Conservation (phyloP, 2,888 invertebrate genomes). For the Dicranocentrus wangi region DNA sequence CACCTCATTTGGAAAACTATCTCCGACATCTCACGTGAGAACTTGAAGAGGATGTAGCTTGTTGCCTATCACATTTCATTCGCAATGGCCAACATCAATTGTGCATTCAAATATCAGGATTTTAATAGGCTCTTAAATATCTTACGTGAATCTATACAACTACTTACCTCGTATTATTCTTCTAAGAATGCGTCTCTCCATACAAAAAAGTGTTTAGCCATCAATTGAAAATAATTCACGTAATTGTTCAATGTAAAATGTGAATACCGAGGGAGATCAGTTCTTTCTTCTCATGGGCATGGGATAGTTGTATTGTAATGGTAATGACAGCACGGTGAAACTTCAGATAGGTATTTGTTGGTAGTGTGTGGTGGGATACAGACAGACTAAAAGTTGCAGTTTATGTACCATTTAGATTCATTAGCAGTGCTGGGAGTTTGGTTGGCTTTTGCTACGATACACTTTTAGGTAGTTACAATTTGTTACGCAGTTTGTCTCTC, state of each 20-base stretch:
- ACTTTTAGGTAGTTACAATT: slow-evolving; percentile 53
- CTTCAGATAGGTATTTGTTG: too few species aligned
- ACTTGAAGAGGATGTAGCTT: slow-evolving; percentile 5
- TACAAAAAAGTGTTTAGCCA: not conserved
- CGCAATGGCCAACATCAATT: not conserved
- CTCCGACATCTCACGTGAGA: not conserved
- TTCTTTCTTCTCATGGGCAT: not conserved
- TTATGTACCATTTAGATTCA: slow-evolving; percentile 45
- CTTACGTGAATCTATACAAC: slow-evolving; percentile 1
- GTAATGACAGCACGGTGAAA: too few species aligned
- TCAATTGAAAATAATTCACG: not conserved
- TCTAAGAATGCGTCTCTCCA: not conserved
- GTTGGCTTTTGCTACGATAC: too few species aligned
- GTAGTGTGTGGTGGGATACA: too few species aligned
- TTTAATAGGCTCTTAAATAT: too few species aligned
- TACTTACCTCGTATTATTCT: not conserved
- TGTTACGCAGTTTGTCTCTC: slow-evolving; percentile 53
- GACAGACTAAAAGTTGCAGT: slow-evolving; percentile 41
- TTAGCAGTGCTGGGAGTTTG: too few species aligned
- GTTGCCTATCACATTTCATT: not conserved
- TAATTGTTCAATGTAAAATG: slow-evolving; percentile 1
- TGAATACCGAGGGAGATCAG: too few species aligned
- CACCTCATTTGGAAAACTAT: not conserved
- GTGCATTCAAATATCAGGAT: too few species aligned
- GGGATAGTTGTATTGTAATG: too few species aligned